Evolutionary conservation across 2,113 vertebrate genomes (phyloP).

Genomic region (Rhodinocichla rosea): DNA sequence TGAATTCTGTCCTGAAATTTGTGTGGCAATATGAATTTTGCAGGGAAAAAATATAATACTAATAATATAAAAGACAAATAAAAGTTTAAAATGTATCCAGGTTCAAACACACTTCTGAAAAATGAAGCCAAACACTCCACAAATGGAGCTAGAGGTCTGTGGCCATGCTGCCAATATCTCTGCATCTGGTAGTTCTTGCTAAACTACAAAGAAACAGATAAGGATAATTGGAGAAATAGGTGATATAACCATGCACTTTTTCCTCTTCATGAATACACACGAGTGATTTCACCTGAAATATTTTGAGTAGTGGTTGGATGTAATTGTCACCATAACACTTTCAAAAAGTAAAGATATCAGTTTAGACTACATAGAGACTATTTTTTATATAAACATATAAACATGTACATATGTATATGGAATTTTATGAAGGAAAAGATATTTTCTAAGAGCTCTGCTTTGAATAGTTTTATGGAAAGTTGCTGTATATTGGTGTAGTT

Average conservation of each 20-base stretch:
- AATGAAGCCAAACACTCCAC: not conserved
- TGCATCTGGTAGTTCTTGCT: not conserved
- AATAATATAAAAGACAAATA: not conserved
- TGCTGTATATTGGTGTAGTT: not conserved
- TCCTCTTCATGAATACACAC: not conserved
- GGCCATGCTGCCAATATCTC: not conserved
- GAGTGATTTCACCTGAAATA: not conserved
- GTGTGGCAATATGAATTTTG: not conserved
- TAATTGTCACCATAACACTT: not conserved
- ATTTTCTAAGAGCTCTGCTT: not conserved
- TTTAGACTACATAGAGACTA: not conserved
- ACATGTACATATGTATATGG: not conserved
- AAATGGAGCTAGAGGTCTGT: not conserved
- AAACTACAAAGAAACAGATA: not conserved
- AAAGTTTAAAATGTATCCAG: not conserved
- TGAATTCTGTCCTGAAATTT: not conserved
- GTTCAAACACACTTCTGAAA: not conserved
- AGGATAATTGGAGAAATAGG: not conserved
- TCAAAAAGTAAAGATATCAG: not conserved
- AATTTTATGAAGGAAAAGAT: not conserved
- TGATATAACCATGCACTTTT: not conserved
- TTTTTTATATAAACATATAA: not conserved
- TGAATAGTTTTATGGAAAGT: not conserved
- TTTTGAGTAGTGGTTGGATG: not conserved
- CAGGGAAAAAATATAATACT: not conserved